Base-by-base conservation (phyloP, 2,797 vertebrate genomes). In the Oreonectes daqikongensis region DNA sequence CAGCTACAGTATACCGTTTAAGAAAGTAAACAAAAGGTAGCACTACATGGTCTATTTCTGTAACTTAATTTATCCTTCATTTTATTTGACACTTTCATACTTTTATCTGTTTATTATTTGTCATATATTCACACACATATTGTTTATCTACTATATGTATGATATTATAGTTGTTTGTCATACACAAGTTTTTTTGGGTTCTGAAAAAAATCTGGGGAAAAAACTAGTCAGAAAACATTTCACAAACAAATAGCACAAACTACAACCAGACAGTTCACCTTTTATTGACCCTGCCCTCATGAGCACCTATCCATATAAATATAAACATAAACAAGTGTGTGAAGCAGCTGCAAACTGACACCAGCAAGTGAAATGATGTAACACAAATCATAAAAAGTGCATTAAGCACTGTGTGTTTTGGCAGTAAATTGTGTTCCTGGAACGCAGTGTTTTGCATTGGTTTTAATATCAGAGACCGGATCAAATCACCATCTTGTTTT, bases 261-360 rank as follows among this genome's bases (percentile, higher is more conserved):
- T 32, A n/a, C 18, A 38, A 30, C 18, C 63, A 72, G 60, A n/a
- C 20, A 24, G 14, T 65, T 70, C 14, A 82, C 72, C 52, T 50
- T 69, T 55, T 59, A 46, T 52, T 52, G 69, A 53, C 71, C 17
- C 30, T 55, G 40, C 38, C 57, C 24, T 3, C 22, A 20, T 28
- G 44, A 35, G 14, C 44, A 24, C 24, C 61, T 32, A 22, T 61
- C 53, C 75, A 66, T 80, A 68, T 81, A 80, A 79, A 82, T 59
- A 82, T 76, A 82, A 82, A 81, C 75, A 82, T 76, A 82, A 82
- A 81, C 75, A 81, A 79, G 60, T 67, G 24, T 73, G 44, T 63
- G 65, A 77, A 42, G 35, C 59, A 42, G 52, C 38, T 76, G 63
- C 20, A 72, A 78, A 30, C 59, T 50, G 64, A 84, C 28, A 72